Evolutionary conservation across 2,797 vertebrate species (phyloP).

Genomic region (Gymnoscopelus braueri): DNA sequence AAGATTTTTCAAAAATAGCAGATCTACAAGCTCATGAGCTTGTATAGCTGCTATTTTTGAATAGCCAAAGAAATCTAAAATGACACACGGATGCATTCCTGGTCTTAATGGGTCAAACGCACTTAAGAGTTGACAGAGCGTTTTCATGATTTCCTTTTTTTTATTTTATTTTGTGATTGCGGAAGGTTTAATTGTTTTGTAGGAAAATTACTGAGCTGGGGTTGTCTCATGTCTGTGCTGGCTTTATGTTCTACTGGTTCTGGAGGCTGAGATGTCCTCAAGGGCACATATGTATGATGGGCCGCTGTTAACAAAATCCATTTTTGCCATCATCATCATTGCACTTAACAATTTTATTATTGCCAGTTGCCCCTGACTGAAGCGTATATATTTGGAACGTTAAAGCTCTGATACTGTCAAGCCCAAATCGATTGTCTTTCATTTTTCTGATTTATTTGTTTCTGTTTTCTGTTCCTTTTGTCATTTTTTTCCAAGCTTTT

Average conservation of each 20-base stretch:
- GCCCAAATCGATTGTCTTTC: conserved; percentile 21
- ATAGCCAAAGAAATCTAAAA: no score
- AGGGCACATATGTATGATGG: conserved; percentile 11
- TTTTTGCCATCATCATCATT: conserved; percentile 47
- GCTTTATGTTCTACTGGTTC: conserved; percentile 31
- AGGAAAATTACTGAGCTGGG: background rate
- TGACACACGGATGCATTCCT: no score
- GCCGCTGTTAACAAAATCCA: background rate
- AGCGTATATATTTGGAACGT: conserved; percentile 37
- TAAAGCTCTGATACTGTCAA: conserved; percentile 62
- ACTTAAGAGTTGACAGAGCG: conserved; percentile 25
- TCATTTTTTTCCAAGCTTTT: conserved; percentile 68
- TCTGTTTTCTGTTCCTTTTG: conserved; percentile 40
- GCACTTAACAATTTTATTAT: conserved; percentile 53
- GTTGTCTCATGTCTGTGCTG: conserved; percentile 63
- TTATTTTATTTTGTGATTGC: conserved; percentile 22
- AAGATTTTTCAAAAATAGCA: no score
- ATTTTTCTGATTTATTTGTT: conserved; percentile 17
- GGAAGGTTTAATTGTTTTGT: conserved; percentile 44
- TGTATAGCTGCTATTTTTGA: no score
- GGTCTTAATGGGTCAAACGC: conserved; percentile 7
- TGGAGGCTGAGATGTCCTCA: conserved; percentile 30
- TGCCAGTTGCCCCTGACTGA: conserved; percentile 40
- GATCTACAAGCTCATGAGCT: no score
- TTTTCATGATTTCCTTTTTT: conserved; percentile 37